Evolutionary conservation across 2,888 invertebrate genomes (phyloP).

Genomic region (Drosophila subquinaria): DNA sequence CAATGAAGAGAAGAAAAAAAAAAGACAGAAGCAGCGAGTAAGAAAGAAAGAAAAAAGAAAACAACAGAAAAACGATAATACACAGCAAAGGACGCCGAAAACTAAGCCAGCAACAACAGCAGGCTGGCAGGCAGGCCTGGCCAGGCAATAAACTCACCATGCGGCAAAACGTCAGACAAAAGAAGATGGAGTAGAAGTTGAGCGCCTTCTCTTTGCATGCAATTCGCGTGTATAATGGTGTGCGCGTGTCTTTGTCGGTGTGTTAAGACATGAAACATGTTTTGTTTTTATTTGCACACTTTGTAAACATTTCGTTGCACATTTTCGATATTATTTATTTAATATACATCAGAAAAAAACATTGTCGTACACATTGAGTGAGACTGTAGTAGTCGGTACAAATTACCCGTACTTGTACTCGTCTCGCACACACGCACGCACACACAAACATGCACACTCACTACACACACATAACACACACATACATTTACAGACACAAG

Average conservation of each 20-base stretch:
- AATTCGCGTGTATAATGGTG: conserved; percentile 71
- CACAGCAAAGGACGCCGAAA: conserved; percentile 66
- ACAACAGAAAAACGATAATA: conserved; percentile 31
- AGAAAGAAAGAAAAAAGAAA: conserved; percentile 13
- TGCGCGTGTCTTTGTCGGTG: conserved; percentile 66
- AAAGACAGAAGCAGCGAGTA: neutral
- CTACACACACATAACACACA: conserved; percentile 34
- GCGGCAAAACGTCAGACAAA: conserved; percentile 81
- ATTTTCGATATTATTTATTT: conserved; percentile 45
- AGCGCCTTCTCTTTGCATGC: conserved; percentile 76
- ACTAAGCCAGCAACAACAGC: conserved; percentile 66
- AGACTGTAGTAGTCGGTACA: conserved; percentile 60
- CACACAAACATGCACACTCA: conserved; percentile 38
- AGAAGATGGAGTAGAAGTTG: conserved; percentile 78
- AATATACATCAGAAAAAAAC: conserved; percentile 49
- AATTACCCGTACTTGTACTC: conserved; percentile 62
- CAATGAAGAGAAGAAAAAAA: conserved; percentile 29
- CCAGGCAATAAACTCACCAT: conserved; percentile 74
- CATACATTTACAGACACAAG: conserved; percentile 38
- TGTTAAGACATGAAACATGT: conserved; percentile 64
- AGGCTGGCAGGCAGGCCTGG: conserved; percentile 34
- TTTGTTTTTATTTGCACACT: conserved; percentile 69
- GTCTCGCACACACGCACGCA: conserved; percentile 50
- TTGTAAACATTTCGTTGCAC: conserved; percentile 67
- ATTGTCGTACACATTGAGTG: conserved; percentile 49